phyloP scores from a whole-genome alignment of 2,113 vertebrate species.

The Tenebrosternarchus preto region DNA sequence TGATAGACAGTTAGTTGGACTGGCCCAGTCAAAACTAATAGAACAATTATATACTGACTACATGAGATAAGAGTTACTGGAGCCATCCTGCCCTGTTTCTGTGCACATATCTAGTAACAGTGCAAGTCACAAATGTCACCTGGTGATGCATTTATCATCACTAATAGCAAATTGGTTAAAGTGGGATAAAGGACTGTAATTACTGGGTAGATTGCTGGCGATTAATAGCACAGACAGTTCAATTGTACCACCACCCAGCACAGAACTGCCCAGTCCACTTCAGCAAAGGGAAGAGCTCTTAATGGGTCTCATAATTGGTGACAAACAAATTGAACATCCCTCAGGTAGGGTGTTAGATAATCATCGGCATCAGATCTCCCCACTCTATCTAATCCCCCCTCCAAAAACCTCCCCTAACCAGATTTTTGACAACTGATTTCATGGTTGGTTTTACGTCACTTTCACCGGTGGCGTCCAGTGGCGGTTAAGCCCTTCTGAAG shows the following conservation, averaged over 20 bases:
- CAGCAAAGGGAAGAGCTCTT: constrained; percentile 34
- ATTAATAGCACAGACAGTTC: constrained; percentile 37
- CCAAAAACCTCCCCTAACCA: neutral
- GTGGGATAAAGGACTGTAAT: constrained; percentile 32
- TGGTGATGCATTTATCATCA: constrained; percentile 33
- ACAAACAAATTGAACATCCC: constrained; percentile 31
- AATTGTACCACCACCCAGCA: constrained; percentile 14
- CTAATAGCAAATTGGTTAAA: constrained; percentile 40
- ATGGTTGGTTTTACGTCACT: neutral
- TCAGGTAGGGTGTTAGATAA: constrained; percentile 15
- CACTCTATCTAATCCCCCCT: constrained; percentile 10
- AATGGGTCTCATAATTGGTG: constrained; percentile 12
- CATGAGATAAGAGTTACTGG: neutral
- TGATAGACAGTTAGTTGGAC: neutral
- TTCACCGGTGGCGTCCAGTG: neutral
- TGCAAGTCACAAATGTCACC: neutral
- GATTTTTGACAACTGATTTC: constrained; percentile 20
- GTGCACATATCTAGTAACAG: neutral
- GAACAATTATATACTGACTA: constrained; percentile 15
- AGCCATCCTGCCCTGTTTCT: neutral
- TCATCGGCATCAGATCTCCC: neutral
- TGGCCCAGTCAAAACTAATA: constrained; percentile 32
- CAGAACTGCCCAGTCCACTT: constrained; percentile 25
- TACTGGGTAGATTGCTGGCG: constrained; percentile 32
- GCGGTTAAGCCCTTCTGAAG: too few species aligned